Evolutionary conservation across 2,888 invertebrate genomes (phyloP).

Genomic region (Criorhina ranunculi): DNA sequence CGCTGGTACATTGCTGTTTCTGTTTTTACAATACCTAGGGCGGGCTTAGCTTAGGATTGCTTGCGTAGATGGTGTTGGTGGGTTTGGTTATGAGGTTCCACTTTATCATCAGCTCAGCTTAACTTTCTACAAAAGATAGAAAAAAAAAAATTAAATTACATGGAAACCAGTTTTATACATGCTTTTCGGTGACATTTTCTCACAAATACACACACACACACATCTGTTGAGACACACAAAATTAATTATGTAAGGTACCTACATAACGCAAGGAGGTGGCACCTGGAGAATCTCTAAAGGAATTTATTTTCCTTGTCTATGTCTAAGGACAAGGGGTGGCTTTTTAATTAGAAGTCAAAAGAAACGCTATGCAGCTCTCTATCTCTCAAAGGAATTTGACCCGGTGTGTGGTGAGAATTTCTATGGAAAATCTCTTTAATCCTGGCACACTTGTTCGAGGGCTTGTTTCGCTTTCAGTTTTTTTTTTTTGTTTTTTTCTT

Average conservation of each 20-base stretch:
- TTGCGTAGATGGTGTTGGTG: neutral
- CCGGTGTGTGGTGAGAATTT: slow-evolving; percentile 55
- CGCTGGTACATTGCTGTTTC: slow-evolving; percentile 20
- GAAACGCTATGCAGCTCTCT: neutral
- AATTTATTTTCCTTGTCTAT: slow-evolving; percentile 34
- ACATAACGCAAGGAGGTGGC: neutral
- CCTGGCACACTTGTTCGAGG: slow-evolving; percentile 26
- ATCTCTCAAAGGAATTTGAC: slow-evolving; percentile 57
- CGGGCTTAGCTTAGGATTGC: slow-evolving; percentile 3
- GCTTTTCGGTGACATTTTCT: slow-evolving; percentile 44
- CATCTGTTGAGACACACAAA: slow-evolving; percentile 39
- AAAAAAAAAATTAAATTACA: slow-evolving; percentile 57
- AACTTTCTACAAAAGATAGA: slow-evolving; percentile 38
- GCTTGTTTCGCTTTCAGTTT: slow-evolving; percentile 33
- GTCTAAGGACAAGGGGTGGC: slow-evolving; percentile 28
- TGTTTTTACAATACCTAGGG: slow-evolving; percentile 19
- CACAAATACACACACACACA: neutral
- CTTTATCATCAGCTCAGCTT: slow-evolving; percentile 57
- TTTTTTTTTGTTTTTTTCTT: slow-evolving; percentile 11
- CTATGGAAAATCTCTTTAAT: slow-evolving; percentile 47
- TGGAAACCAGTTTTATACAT: slow-evolving; percentile 14
- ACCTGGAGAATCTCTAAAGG: slow-evolving; percentile 32
- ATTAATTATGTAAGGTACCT: slow-evolving; percentile 49
- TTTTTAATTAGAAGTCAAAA: slow-evolving; percentile 69
- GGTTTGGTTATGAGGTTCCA: slow-evolving; percentile 11